Conservation (phyloP, 2,797 vertebrate genomes). For the Anableps anableps region DNA sequence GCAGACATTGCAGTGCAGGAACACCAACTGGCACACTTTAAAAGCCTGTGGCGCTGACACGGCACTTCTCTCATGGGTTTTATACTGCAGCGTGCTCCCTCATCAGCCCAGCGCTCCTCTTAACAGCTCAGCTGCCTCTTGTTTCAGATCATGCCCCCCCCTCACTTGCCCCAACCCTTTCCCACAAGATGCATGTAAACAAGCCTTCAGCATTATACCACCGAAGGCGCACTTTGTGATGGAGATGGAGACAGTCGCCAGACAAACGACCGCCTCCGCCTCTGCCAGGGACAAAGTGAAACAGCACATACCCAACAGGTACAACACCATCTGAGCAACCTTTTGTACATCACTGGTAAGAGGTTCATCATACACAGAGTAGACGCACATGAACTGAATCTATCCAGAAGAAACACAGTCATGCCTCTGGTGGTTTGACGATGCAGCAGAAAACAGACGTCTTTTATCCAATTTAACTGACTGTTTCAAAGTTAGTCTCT, state of each 20-base stretch:
- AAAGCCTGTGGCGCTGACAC: slow-evolving; percentile 35
- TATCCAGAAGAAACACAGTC: slow-evolving; percentile 31
- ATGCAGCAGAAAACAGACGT: slow-evolving; percentile 29
- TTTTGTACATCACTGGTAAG: slow-evolving; percentile 57
- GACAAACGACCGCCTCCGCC: slow-evolving; percentile 41
- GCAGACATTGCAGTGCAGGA: slow-evolving; percentile 18
- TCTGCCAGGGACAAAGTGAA: slow-evolving; percentile 32
- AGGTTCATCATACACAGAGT: slow-evolving; percentile 20
- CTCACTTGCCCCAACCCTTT: slow-evolving; percentile 4
- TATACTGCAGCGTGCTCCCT: slow-evolving; percentile 43
- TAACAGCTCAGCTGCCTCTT: slow-evolving; percentile 48
- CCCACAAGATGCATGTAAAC: slow-evolving; percentile 60
- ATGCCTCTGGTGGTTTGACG: slow-evolving; percentile 41
- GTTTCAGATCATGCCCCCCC: slow-evolving; percentile 44
- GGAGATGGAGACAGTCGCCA: slow-evolving; percentile 38
- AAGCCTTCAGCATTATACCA: slow-evolving; percentile 55
- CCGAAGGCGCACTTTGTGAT: slow-evolving; percentile 34
- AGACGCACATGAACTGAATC: slow-evolving; percentile 41
- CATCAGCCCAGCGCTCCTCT: slow-evolving; percentile 39
- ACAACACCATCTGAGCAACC: slow-evolving; percentile 38
- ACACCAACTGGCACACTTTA: slow-evolving; percentile 42
- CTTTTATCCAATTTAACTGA: slow-evolving; percentile 54
- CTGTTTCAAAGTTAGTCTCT: slow-evolving; percentile 33
- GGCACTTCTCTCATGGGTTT: slow-evolving; percentile 41
- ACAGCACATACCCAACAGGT: slow-evolving; percentile 33